These are phyloP conservation scores for Coleophora deauratella DNA, from an alignment of 2,888 invertebrate species.

Conservation along the genomic window DNA sequence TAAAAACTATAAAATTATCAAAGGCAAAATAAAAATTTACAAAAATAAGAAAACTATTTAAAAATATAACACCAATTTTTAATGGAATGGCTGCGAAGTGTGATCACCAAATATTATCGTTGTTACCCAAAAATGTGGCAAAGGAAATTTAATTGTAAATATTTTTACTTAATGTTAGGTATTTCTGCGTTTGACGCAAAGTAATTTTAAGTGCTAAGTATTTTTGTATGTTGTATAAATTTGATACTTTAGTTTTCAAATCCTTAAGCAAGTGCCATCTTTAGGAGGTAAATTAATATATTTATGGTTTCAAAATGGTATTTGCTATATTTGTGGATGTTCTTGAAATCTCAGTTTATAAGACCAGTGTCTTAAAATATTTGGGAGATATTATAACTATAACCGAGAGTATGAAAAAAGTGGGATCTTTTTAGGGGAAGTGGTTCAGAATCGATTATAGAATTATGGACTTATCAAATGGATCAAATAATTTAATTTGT, in stretches of 20 bases:
- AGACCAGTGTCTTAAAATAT: slow-evolving; percentile 15
- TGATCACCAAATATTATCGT: slow-evolving; percentile 20
- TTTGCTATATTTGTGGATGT: slow-evolving; percentile 31
- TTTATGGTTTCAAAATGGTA: slow-evolving; percentile 37
- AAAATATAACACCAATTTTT: slow-evolving; percentile 26
- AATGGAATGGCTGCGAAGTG: slow-evolving; percentile 42
- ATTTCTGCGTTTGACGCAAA: slow-evolving; percentile 50
- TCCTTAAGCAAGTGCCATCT: slow-evolving; percentile 47
- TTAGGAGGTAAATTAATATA: slow-evolving; percentile 39
- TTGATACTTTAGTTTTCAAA: neutral
- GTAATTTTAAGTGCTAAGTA: slow-evolving; percentile 33
- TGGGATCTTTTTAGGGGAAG: too few species aligned
- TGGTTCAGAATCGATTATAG: too few species aligned
- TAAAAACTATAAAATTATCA: slow-evolving; percentile 18
- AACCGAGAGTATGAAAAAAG: too few species aligned
- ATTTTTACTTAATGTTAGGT: slow-evolving; percentile 28
- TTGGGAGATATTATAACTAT: too few species aligned
- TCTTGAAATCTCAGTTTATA: slow-evolving; percentile 35
- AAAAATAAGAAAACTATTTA: slow-evolving; percentile 4
- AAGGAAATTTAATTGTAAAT: slow-evolving; percentile 47
- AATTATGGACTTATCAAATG: too few species aligned
- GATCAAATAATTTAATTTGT: too few species aligned
- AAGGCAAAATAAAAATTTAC: slow-evolving; percentile 9
- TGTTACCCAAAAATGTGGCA: slow-evolving; percentile 32
- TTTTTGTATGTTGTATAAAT: slow-evolving; percentile 21